Conservation (phyloP, 2,797 vertebrate species). For the Sebastes kiyomatsui region DNA sequence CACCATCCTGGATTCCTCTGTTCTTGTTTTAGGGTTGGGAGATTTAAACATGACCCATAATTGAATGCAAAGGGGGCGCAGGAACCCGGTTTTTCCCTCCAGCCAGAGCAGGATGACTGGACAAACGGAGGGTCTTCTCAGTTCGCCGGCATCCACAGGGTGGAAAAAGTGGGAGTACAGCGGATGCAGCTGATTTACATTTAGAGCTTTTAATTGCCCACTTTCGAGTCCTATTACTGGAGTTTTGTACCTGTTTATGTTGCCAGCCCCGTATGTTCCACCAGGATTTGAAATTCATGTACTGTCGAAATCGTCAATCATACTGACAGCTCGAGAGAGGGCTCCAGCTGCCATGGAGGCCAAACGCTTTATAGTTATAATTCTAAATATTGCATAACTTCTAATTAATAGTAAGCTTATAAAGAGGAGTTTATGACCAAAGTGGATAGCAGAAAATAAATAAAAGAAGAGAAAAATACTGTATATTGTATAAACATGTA, state of each 20-base stretch:
- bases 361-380: slow-evolving; percentile 32
- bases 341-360: slow-evolving; percentile 62
- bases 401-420: slow-evolving; percentile 48
- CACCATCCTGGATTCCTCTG: slow-evolving; percentile 46
- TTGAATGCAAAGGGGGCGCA: slow-evolving; percentile 58
- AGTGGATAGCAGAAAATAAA: background rate
- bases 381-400: slow-evolving; percentile 62
- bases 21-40: slow-evolving; percentile 59
- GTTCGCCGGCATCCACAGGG: slow-evolving; percentile 45
- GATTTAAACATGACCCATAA: slow-evolving; percentile 67
- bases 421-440: slow-evolving; percentile 12
- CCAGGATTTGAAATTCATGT: slow-evolving; percentile 79
- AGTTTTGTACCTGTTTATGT: slow-evolving; percentile 76
- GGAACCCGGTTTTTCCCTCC: slow-evolving; percentile 23
- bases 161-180: slow-evolving; percentile 42
- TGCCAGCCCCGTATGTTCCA: slow-evolving; percentile 57
- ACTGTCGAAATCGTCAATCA: slow-evolving; percentile 79
- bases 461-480: background rate
- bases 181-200: slow-evolving; percentile 74
- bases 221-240: slow-evolving; percentile 70
- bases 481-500: background rate
- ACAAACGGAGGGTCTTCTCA: slow-evolving; percentile 38
- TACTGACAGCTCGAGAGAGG: slow-evolving; percentile 57
- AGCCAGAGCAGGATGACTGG: slow-evolving; percentile 40
- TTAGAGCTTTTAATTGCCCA: slow-evolving; percentile 78